phyloP scores from a whole-genome alignment of 2,888 invertebrate genomes.

The Thereva nobilitata region DNA sequence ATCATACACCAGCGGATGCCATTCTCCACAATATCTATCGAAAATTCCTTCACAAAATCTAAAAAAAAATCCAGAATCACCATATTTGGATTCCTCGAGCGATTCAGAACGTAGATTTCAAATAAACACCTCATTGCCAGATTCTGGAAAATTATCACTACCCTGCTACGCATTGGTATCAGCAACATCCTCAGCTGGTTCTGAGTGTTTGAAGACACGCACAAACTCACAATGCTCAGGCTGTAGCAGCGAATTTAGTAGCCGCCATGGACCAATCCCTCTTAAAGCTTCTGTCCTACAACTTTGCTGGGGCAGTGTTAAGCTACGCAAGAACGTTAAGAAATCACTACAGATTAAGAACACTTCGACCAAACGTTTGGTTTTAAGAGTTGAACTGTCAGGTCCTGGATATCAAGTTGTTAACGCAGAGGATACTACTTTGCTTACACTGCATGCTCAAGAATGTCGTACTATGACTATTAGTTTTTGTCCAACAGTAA shows the following conservation, averaged over 20 bases:
- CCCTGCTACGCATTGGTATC: conserved; percentile 42
- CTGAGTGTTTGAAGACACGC: too few relatives aligned
- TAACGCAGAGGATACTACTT: conserved; percentile 52
- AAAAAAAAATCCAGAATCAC: conserved; percentile 6
- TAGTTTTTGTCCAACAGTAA: conserved; percentile 62
- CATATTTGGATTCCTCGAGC: conserved; percentile 14
- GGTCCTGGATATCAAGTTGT: conserved; percentile 60
- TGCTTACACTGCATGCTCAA: conserved; percentile 60
- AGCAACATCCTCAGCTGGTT: conserved; percentile 2
- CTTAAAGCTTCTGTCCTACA: conserved; percentile 63
- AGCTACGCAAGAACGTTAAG: conserved; percentile 60
- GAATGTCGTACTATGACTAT: conserved; percentile 63
- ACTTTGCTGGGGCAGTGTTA: conserved; percentile 65
- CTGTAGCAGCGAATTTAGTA: conserved; percentile 54
- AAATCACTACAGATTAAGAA: conserved; percentile 65
- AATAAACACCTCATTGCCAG: conserved; percentile 25
- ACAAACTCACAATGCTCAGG: conserved; percentile 52
- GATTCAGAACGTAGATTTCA: conserved; percentile 27
- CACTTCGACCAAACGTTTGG: conserved; percentile 61
- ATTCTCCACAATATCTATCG: background rate
- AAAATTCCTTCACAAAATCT: conserved; percentile 24
- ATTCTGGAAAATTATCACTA: conserved; percentile 44
- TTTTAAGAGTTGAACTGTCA: conserved; percentile 61
- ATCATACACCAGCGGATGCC: background rate
- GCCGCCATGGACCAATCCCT: conserved; percentile 58